Evolutionary conservation across 1,140 invertebrate species (phyloP).

Genomic region (Drosophila parvula): DNA sequence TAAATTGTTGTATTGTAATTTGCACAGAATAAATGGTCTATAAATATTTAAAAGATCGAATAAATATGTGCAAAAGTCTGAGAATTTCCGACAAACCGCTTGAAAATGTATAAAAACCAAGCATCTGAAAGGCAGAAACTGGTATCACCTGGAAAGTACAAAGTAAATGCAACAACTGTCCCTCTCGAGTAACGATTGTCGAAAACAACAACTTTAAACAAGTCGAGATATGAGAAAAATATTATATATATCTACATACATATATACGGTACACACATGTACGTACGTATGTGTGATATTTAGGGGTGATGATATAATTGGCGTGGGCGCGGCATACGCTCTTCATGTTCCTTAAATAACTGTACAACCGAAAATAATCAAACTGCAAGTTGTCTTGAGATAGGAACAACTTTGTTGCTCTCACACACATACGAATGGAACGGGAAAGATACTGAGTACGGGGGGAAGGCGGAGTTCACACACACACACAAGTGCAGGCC

Average conservation of each 20-base stretch:
- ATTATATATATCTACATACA: background rate
- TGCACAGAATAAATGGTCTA: too few relatives aligned
- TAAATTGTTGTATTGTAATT: too few relatives aligned
- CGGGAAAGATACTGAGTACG: background rate
- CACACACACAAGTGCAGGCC: slow-evolving; percentile 52
- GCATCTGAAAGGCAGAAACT: background rate
- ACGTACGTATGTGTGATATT: background rate
- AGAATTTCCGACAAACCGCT: too few relatives aligned
- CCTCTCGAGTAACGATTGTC: background rate
- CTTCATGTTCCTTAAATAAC: slow-evolving; percentile 44
- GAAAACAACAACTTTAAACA: background rate
- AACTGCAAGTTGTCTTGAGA: slow-evolving; percentile 65
- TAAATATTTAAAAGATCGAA: too few relatives aligned
- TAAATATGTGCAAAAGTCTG: too few relatives aligned
- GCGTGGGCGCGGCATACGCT: slow-evolving; percentile 11
- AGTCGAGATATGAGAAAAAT: background rate
- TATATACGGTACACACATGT: background rate
- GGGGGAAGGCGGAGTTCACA: slow-evolving; percentile 1
- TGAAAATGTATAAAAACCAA: background rate
- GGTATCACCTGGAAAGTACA: background rate
- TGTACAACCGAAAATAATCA: slow-evolving; percentile 42
- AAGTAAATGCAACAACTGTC: slow-evolving; percentile 6
- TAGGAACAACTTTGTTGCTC: slow-evolving; percentile 37
- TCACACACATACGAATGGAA: slow-evolving; percentile 1
- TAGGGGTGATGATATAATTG: slow-evolving; percentile 28